These are phyloP conservation scores for Channallabes apus DNA, from an alignment of 2,797 vertebrate species.

Conservation along the genomic window DNA sequence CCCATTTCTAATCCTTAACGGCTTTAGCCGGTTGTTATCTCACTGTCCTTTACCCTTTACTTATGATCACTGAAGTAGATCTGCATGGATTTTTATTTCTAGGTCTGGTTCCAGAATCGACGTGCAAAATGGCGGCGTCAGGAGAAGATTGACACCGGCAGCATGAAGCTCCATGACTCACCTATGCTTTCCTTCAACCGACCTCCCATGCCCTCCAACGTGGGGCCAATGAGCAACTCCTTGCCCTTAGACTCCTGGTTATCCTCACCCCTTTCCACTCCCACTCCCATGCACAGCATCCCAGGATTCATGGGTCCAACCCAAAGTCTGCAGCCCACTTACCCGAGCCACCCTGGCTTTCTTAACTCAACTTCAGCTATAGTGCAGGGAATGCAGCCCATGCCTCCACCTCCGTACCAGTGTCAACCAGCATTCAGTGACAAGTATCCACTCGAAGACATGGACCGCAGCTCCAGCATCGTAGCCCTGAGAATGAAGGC, in stretches of 20 bases:
- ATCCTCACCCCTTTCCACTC: slow-evolving; percentile 82
- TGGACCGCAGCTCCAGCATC: slow-evolving; percentile 86
- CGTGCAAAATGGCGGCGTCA: slow-evolving; percentile 92
- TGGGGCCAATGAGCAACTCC: slow-evolving; percentile 78
- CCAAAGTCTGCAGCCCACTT: slow-evolving; percentile 82
- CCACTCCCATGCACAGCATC: slow-evolving; percentile 82
- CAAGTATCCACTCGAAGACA: slow-evolving; percentile 86
- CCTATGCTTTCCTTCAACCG: slow-evolving; percentile 85
- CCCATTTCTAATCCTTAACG: neutral
- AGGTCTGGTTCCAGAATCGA: slow-evolving; percentile 97
- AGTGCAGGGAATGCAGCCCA: slow-evolving; percentile 84
- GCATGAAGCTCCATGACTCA: slow-evolving; percentile 86
- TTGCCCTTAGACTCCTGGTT: slow-evolving; percentile 90
- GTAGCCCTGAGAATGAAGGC: slow-evolving; percentile 89
- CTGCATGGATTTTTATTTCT: neutral
- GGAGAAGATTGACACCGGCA: slow-evolving; percentile 87
- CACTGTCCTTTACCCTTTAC: neutral
- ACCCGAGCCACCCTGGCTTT: slow-evolving; percentile 75
- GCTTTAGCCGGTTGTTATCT: slow-evolving; percentile 11
- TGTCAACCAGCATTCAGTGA: slow-evolving; percentile 81
- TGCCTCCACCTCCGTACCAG: slow-evolving; percentile 84
- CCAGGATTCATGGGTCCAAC: slow-evolving; percentile 85
- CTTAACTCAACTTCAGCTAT: slow-evolving; percentile 79
- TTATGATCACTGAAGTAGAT: neutral
- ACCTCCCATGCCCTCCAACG: slow-evolving; percentile 74